These are phyloP conservation scores for Actinia tenebrosa DNA, from an alignment of 64 coral and sea anemone genomes.

Conservation along the genomic window DNA sequence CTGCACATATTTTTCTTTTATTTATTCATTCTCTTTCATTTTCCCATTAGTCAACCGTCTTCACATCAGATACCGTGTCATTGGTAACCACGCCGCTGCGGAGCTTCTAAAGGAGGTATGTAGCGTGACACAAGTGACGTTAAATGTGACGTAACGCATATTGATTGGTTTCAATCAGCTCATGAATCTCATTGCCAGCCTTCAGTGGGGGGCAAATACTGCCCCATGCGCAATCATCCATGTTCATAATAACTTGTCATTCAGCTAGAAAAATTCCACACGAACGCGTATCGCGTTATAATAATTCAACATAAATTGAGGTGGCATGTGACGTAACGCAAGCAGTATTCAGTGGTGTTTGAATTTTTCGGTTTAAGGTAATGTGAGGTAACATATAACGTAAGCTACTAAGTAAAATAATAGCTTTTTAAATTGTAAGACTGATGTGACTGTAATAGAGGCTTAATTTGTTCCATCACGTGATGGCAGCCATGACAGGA, in stretches of 20 bases:
- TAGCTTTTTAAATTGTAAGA: too few relatives aligned
- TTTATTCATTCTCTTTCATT: background rate
- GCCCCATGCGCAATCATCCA: too few relatives aligned
- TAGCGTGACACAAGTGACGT: background rate
- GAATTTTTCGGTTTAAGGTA: background rate
- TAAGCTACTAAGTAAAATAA: background rate
- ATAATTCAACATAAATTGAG: too few relatives aligned
- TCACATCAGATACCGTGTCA: slow-evolving; percentile 49
- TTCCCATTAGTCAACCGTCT: slow-evolving; percentile 39
- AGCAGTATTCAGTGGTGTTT: background rate
- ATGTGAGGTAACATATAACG: background rate
- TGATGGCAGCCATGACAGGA: too few relatives aligned
- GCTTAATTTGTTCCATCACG: too few relatives aligned
- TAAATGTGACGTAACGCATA: background rate
- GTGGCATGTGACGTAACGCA: background rate
- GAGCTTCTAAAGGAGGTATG: slow-evolving; percentile 52
- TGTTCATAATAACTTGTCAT: too few relatives aligned
- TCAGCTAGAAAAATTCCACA: too few relatives aligned
- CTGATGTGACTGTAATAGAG: too few relatives aligned
- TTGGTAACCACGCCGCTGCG: slow-evolving; percentile 61
- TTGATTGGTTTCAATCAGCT: too few relatives aligned
- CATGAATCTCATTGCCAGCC: too few relatives aligned
- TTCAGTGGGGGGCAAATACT: too few relatives aligned
- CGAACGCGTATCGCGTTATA: too few relatives aligned
- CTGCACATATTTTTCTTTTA: background rate